Evolutionary conservation across 2,113 vertebrate genomes (phyloP), one percentile per base, ranked within the genome.

Genomic region (Perca schrenkii): DNA sequence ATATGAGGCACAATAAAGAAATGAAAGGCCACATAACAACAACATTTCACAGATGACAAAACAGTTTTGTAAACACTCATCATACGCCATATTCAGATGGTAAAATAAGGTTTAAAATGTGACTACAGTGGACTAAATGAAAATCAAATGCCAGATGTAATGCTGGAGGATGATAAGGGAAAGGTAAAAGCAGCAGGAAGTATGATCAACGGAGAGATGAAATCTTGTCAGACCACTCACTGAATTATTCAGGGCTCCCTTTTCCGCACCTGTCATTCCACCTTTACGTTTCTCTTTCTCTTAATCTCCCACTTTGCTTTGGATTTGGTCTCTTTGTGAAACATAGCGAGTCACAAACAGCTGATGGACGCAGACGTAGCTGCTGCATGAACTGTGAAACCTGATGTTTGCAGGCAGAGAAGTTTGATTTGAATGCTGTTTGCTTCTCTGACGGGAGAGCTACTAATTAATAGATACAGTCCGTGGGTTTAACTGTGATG

Each of bases 231-330:
- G 82, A 84, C 79, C 74, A 65, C 40, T 84, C 63, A 46, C 78
- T 94, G 83, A 92, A 93, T 93, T 83, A 92, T 93, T 94, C 77
- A 93, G 56, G 21, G 50, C n/a, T 85, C 63, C 70, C 76, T 88
- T 90, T 89, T 92, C 80, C 67, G 22, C 68, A 82, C 86, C 86
- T 91, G 86, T 85, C 89, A 61, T 61, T 77, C 76, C 87, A 90
- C 86, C 82, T 85, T 88, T 85, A 67, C 71, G 64, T 78, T 66
- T 21, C 47, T 50, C 79, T 25, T 74, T 47, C 50, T 74, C 70
- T 54, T 72, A 72, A 82, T 77, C 57, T 79, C 74, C 49, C 13
- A 28, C 19, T 64, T 36, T 62, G 15, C 28, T 43, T 67, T 69
- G n/a, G 62, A 13, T 60, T 57, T 56, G 62, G 71, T 80, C 77